Conservation (phyloP, 1,140 invertebrate species). For the Myzus persicae region DNA sequence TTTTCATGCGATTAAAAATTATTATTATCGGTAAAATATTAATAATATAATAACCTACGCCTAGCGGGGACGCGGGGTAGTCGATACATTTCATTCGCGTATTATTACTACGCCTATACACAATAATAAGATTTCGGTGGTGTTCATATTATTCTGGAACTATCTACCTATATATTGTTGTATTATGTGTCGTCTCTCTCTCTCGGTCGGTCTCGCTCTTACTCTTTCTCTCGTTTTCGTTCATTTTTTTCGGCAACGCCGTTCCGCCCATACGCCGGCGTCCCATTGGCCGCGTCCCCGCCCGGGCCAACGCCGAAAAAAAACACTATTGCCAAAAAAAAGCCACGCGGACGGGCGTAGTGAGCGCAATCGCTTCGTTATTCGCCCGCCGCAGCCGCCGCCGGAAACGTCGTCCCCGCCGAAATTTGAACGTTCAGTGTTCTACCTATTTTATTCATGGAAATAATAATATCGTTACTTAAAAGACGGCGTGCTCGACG, state of each 20-base stretch:
- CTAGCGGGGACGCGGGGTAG: background rate
- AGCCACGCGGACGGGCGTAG: background rate
- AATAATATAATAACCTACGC: too few relatives aligned
- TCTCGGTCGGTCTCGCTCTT: too few relatives aligned
- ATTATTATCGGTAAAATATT: background rate
- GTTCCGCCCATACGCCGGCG: conserved; percentile 46
- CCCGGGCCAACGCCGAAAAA: background rate
- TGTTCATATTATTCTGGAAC: background rate
- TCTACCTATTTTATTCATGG: too few relatives aligned
- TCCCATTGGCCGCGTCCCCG: conserved; percentile 42
- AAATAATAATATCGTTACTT: too few relatives aligned
- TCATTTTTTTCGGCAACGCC: conserved; percentile 12
- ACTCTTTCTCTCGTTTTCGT: background rate
- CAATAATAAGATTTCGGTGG: background rate
- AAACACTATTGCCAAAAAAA: conserved; percentile 33
- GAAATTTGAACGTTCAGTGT: background rate
- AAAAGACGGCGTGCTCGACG: too few relatives aligned
- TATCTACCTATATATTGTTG: background rate
- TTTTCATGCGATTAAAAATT: background rate
- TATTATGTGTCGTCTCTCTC: background rate
- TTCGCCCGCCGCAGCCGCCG: background rate
- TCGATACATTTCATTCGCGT: background rate
- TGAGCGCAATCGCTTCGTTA: background rate
- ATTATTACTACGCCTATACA: too few relatives aligned
- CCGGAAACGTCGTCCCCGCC: background rate